A percentile compares a stretch with the other conserved stretches of the same genome.
Conservation (phyloP, 2,888 invertebrate genomes). For the Meiosimyza platycephala region DNA sequence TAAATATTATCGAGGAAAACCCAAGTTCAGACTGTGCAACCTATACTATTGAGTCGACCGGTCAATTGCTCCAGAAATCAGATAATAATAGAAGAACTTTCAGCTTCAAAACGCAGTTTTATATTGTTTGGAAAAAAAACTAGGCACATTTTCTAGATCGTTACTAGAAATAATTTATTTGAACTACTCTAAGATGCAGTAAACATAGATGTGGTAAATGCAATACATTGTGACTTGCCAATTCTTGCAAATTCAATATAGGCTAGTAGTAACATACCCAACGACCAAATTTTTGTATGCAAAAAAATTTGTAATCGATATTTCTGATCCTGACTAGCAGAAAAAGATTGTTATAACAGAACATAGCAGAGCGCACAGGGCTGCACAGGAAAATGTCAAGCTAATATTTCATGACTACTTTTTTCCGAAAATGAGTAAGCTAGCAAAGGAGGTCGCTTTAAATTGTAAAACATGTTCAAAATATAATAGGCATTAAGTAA, state of each 20-base stretch:
- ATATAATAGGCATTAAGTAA: constrained; percentile 6
- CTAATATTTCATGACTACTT: not conserved
- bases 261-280: not conserved
- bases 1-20: no score
- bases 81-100: not conserved
- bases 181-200: no score
- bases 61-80: not conserved
- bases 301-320: constrained; percentile 10
- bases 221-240: not conserved
- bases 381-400: not conserved
- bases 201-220: not conserved
- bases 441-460: not conserved
- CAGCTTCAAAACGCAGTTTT: not conserved
- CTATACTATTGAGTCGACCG: not conserved
- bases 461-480: not conserved
- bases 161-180: no score
- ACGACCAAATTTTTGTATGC: not conserved
- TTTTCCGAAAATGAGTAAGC: constrained; percentile 4
- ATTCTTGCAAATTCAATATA: not conserved
- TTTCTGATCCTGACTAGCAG: not conserved
- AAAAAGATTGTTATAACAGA: constrained; percentile 11
- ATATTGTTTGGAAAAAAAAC: no score
- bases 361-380: not conserved
- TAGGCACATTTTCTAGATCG: no score
- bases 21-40: no score